phyloP scores from a whole-genome alignment of 2,797 vertebrate species.

The Chaenodraco wilsoni region DNA sequence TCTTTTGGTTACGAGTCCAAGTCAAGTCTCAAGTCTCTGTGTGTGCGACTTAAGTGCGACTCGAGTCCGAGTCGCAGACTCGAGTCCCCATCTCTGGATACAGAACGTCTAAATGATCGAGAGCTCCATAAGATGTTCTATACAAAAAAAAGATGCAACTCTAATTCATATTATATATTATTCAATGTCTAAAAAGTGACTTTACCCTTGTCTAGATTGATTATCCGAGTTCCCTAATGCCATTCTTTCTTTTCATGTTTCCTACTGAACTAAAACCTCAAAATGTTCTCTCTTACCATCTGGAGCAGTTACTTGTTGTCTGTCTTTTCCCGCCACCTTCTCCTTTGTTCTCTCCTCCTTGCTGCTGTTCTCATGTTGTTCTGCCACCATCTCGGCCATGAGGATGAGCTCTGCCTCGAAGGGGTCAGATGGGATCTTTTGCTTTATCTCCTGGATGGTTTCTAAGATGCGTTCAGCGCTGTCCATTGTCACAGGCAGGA shows the following conservation, averaged over 20 bases:
- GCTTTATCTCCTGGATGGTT: slow-evolving; percentile 91
- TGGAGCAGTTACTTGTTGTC: slow-evolving; percentile 75
- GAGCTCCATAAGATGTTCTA: too few species aligned
- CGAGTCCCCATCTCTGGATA: too few species aligned
- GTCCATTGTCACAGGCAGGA: slow-evolving; percentile 89
- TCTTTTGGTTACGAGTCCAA: too few species aligned
- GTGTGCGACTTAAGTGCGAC: too few species aligned
- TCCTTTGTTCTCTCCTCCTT: slow-evolving; percentile 61
- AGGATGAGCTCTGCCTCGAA: slow-evolving; percentile 96
- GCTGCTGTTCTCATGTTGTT: slow-evolving; percentile 84
- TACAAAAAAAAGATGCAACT: too few species aligned
- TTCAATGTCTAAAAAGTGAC: too few species aligned
- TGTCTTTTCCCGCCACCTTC: slow-evolving; percentile 81
- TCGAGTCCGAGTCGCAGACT: too few species aligned
- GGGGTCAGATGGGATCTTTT: slow-evolving; percentile 90
- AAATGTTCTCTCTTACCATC: slow-evolving; percentile 77
- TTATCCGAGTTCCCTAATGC: background rate
- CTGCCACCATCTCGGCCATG: slow-evolving; percentile 97
- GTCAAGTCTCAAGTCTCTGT: too few species aligned
- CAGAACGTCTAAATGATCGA: too few species aligned
- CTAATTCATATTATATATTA: too few species aligned
- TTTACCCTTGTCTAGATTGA: background rate
- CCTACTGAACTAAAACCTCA: background rate
- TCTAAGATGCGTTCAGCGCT: slow-evolving; percentile 89
- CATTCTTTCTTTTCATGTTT: too few species aligned